phyloP scores from a whole-genome alignment of 1,140 invertebrate genomes.

The Drosophila sechellia region DNA sequence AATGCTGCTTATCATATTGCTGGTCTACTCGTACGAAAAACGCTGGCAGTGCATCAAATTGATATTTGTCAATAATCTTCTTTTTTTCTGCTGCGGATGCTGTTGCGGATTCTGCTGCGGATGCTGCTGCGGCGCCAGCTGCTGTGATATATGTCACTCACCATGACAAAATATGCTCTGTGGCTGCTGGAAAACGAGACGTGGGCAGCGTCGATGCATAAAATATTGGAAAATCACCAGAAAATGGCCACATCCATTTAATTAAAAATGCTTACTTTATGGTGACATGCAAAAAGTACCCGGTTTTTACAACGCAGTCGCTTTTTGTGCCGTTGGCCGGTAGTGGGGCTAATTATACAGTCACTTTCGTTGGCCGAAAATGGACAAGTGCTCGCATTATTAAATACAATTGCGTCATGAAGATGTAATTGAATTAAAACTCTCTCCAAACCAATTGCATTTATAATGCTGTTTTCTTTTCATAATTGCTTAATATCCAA shows the following conservation, averaged over 20 bases:
- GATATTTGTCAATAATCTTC: constrained; percentile 71
- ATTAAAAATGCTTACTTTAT: constrained; percentile 30
- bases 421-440: neutral
- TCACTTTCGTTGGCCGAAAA: constrained; percentile 9
- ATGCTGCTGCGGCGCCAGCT: constrained; percentile 21
- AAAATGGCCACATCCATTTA: constrained; percentile 47
- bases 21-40: constrained; percentile 16
- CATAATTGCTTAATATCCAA: neutral
- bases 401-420: constrained; percentile 9
- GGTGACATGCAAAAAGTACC: neutral
- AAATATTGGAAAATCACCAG: constrained; percentile 19
- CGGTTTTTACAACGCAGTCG: constrained; percentile 1
- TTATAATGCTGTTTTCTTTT: neutral
- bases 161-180: constrained; percentile 47
- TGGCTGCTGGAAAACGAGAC: constrained; percentile 21
- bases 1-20: constrained; percentile 47
- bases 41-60: constrained; percentile 60
- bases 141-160: constrained; percentile 42
- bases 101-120: constrained; percentile 11
- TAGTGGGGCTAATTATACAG: constrained; percentile 27
- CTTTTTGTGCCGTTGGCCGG: neutral
- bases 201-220: constrained; percentile 8
- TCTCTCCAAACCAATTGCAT: neutral
- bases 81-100: constrained; percentile 18
- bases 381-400: constrained; percentile 13